phyloP scores from a whole-genome alignment of 2,797 vertebrate genomes.

The Siniperca undulata region DNA sequence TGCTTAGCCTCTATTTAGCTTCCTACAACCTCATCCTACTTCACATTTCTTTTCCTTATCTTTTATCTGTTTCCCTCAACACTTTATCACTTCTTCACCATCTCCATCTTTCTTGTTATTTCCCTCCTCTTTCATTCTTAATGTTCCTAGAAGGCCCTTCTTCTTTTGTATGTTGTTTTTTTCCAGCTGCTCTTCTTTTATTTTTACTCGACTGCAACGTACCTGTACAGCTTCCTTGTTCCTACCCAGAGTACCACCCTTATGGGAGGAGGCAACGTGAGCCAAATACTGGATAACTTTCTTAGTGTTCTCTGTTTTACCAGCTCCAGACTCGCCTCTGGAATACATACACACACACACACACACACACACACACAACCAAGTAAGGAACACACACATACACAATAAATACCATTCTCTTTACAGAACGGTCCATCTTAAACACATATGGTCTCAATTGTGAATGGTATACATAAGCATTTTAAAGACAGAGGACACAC shows the following conservation, averaged over 20 bases:
- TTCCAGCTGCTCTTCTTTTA: background rate
- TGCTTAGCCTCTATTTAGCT: background rate
- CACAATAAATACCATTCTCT: constrained; percentile 38
- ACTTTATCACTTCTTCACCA: background rate
- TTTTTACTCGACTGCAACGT: background rate
- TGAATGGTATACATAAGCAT: constrained; percentile 31
- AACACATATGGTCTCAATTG: constrained; percentile 51
- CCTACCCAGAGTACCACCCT: constrained; percentile 84
- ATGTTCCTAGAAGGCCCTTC: background rate
- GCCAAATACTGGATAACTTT: constrained; percentile 96
- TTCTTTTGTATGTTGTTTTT: constrained; percentile 4
- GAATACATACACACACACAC: constrained; percentile 46
- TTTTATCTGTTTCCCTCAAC: background rate
- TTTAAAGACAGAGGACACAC: constrained; percentile 63
- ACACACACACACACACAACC: constrained; percentile 41
- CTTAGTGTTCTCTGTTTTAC: constrained; percentile 96
- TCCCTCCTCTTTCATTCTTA: background rate
- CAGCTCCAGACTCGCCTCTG: constrained; percentile 94
- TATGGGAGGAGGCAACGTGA: constrained; percentile 93
- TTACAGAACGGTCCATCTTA: constrained; percentile 1
- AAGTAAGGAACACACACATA: constrained; percentile 58
- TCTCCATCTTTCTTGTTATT: constrained; percentile 6
- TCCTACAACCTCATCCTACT: background rate
- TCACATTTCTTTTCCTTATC: background rate
- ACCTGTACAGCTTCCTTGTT: constrained; percentile 85